phyloP scores from a whole-genome alignment of 2,888 invertebrate genomes.

The Archaeoteleia sp. region DNA sequence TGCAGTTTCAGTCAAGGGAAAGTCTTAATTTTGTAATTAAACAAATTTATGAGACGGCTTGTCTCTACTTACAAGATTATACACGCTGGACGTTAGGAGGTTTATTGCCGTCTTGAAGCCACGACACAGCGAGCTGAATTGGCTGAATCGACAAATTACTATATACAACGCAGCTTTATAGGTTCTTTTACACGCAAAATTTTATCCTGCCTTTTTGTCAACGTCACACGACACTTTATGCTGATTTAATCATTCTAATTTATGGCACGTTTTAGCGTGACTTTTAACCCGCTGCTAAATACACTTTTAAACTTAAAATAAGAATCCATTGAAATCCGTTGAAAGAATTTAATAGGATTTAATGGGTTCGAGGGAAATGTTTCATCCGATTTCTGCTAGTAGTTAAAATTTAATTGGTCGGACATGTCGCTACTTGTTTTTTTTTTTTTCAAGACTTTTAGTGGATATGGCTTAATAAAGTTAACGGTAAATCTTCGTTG shows the following conservation, averaged over 20 bases:
- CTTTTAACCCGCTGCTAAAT: constrained; percentile 12
- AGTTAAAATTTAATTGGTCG: too few species aligned
- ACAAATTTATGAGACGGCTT: constrained; percentile 7
- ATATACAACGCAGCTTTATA: not conserved
- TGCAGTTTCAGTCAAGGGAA: not conserved
- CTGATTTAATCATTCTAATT: constrained; percentile 9
- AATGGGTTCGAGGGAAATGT: too few species aligned
- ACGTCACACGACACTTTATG: not conserved
- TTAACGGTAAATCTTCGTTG: too few species aligned
- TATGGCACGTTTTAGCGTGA: constrained; percentile 10
- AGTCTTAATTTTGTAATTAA: constrained; percentile 13
- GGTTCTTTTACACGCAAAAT: not conserved
- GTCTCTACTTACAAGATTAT: constrained; percentile 2
- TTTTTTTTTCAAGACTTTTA: too few species aligned
- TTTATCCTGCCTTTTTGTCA: not conserved
- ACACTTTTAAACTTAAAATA: too few species aligned
- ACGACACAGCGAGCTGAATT: not conserved
- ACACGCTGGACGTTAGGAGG: not conserved
- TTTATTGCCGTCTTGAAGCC: constrained; percentile 3
- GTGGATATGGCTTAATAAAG: too few species aligned
- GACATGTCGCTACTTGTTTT: too few species aligned
- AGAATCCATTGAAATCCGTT: too few species aligned
- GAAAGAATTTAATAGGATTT: too few species aligned
- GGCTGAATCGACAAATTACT: constrained; percentile 3
- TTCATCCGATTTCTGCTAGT: too few species aligned